Evolutionary conservation across 2,797 vertebrate genomes (phyloP), one percentile per base, ranked within the genome.

Genomic region (Pogonophryne albipinna): DNA sequence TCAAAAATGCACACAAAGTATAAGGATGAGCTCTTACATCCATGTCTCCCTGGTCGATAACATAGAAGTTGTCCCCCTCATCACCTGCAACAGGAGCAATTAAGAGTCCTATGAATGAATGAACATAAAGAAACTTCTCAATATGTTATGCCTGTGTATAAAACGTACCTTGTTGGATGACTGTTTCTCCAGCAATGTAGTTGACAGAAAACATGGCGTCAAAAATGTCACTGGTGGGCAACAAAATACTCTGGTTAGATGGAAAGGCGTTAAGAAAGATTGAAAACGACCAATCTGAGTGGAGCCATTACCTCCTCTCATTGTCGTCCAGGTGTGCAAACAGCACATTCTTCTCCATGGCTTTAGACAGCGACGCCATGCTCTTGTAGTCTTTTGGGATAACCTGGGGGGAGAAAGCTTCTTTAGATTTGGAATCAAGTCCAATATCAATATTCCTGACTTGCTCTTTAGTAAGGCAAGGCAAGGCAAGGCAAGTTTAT

Each of bases 331-430:
- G 92, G 78, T 98, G 97, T 17, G 97, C 96, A 86, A 98, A 98
- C 44, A 98, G 94, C 66, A 98, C 97, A 1, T 98, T 98, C 94
- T 95, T 98, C 83, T 97, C 96, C 80, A 98, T 98, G 61, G 97
- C 97, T 93, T 98, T 98, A 63, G 96, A 95, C 79, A 98, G 91
- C 47, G 97, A 96, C 38, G 97, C 97, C 97, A 97, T 98, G 42
- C 95, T 97, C 82, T 97, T 98, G 80, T 98, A 98, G 92, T 98
- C 97, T 93, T 98, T 98, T 47, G 97, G 97, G 92, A 98, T 98
- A 83, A 98, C 97, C 96, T 97, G 78, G 3, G 51, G 51, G 10
- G 6, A 23, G 79, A 79, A n/a, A 61, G 6, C 12, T 59, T 41
- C 0, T 38, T 79, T 50, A 63, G 23, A 73, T 52, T 17, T 38